phyloP scores from a whole-genome alignment of 2,888 invertebrate genomes.

The Carterocephalus palaemon region DNA sequence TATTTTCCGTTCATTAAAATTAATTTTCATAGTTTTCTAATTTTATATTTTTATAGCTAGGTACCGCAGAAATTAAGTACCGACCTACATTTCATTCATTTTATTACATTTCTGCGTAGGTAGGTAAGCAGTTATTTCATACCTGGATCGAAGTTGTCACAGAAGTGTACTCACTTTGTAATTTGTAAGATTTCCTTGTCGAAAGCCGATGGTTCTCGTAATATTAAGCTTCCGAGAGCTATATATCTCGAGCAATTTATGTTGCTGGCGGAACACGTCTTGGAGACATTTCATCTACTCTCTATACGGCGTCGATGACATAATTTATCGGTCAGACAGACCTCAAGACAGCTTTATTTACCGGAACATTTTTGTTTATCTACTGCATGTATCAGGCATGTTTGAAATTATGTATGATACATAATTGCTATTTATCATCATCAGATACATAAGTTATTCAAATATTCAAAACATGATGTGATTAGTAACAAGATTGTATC shows the following conservation, averaged over 20 bases:
- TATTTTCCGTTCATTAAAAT: too few species aligned
- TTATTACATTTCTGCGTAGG: not conserved
- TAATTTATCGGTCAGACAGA: slow-evolving; percentile 19
- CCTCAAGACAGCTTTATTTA: slow-evolving; percentile 13
- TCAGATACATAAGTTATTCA: too few species aligned
- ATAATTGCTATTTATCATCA: too few species aligned
- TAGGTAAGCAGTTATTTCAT: not conserved
- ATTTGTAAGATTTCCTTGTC: slow-evolving; percentile 14
- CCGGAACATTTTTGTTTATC: slow-evolving; percentile 9
- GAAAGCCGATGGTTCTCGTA: slow-evolving; percentile 20
- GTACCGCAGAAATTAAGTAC: too few species aligned
- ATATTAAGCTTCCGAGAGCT: slow-evolving; percentile 21
- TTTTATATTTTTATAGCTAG: too few species aligned
- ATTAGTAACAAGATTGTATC: too few species aligned
- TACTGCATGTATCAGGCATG: not conserved
- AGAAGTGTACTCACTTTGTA: slow-evolving; percentile 1
- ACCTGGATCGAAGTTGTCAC: slow-evolving; percentile 9
- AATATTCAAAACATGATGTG: too few species aligned
- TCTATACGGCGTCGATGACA: slow-evolving; percentile 20
- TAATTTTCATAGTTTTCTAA: too few species aligned
- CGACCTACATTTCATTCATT: slow-evolving; percentile 1
- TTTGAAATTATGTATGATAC: too few species aligned
- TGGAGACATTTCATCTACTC: slow-evolving; percentile 23
- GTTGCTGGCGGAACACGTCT: slow-evolving; percentile 23
- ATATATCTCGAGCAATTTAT: slow-evolving; percentile 17